A percentile compares a stretch with the other conserved stretches of the same genome.
These are phyloP conservation scores for Mareca strepera DNA, from an alignment of 2,797 vertebrate species.

Conservation along the genomic window DNA sequence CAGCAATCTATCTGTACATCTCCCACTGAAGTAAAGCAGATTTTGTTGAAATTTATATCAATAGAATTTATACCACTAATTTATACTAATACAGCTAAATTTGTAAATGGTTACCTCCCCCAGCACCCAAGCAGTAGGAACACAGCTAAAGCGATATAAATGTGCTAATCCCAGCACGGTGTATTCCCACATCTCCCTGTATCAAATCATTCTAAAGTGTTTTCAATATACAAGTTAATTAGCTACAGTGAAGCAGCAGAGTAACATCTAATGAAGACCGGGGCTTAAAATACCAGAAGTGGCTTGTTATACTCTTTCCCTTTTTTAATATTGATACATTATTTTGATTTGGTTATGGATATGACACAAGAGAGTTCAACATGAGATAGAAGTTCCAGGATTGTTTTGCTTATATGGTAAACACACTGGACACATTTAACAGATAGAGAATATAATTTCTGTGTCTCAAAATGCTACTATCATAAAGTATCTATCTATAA, in stretches of 20 bases:
- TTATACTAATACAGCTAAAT: slow-evolving; percentile 1
- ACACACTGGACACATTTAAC: background rate
- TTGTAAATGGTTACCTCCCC: slow-evolving; percentile 14
- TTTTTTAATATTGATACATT: background rate
- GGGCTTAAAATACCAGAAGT: slow-evolving; percentile 41
- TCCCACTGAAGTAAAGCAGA: background rate
- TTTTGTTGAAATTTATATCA: background rate
- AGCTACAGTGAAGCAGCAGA: slow-evolving; percentile 28
- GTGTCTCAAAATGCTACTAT: background rate
- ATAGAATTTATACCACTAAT: background rate
- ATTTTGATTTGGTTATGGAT: background rate
- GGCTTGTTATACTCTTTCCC: background rate
- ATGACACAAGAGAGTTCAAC: background rate
- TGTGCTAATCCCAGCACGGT: slow-evolving; percentile 56
- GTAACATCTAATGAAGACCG: slow-evolving; percentile 10
- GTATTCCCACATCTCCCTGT: slow-evolving; percentile 54
- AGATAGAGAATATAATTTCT: background rate
- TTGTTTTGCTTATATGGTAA: background rate
- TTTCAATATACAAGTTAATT: slow-evolving; percentile 74
- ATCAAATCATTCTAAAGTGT: slow-evolving; percentile 59
- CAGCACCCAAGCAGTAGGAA: slow-evolving; percentile 51
- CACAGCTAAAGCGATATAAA: background rate
- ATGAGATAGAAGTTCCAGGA: background rate
- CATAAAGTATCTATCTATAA: background rate
- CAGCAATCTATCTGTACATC: background rate